Base-by-base conservation (phyloP, 2,888 invertebrate genomes). In the Clitarchus hookeri region DNA sequence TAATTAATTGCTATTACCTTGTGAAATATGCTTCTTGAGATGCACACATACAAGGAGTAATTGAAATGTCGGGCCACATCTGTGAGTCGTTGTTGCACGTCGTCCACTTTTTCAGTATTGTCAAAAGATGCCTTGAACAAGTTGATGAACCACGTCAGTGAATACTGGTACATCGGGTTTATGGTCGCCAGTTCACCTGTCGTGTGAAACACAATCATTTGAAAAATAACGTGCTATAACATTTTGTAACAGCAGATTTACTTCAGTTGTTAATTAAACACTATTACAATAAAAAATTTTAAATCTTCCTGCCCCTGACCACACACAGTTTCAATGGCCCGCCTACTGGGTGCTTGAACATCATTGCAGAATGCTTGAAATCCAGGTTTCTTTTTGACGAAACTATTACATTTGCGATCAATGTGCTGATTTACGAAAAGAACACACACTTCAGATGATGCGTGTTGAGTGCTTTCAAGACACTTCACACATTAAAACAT, bases 161-260 rank as follows among this genome's bases (percentile, higher is more conserved):
- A 98, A 91, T 98, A 99, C 91, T 98, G 98, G 91, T 99, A 99
- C 98, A 98, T 98, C 2, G 98, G 98, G 92, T 99, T 98, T 88
- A 99, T 97, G 90, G 96, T 95, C 11, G 97, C 96, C 90, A 99
- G 92, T 87, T 97, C 96, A 87, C 95, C 96, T 96, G 90, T 85
- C 92, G 92, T 87, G 78, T 13, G 84, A 88, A 88, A 87, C 80
- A 84, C 19, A 79, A 48, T 26, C 19, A 82, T 85, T 85, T 83
- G 4, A 36, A 36, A 36, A 36, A 36, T 3, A 36, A 3, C 36
- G 36, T 36, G 36, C 36, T 36, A 36, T 36, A 4, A 1, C 36
- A 36, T 36, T 36, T 36, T 36, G 1, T 1, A 36, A 36, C 2
- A 36, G 4, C 36, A 36, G 36, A 36, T 36, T 36, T 36, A 36